phyloP scores from a whole-genome alignment of 2,113 vertebrate species.

The Tragelaphus scriptus region DNA sequence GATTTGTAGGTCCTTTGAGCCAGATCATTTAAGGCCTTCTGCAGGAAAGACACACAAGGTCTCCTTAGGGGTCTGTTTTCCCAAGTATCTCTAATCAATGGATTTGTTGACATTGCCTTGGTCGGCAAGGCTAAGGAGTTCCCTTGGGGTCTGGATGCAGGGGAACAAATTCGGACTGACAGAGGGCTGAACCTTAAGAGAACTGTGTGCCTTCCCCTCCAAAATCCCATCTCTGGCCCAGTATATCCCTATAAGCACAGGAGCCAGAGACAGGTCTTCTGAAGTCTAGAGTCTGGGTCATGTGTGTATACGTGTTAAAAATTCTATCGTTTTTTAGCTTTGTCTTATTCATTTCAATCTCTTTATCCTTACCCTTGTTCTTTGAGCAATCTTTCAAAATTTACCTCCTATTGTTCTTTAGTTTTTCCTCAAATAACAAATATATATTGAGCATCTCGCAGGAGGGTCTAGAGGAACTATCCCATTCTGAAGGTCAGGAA shows the following conservation, averaged over 20 bases:
- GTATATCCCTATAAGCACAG: no score
- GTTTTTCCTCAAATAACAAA: neutral
- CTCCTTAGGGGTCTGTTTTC: neutral
- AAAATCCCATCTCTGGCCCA: neutral
- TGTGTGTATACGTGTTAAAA: neutral
- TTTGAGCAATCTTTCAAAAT: neutral
- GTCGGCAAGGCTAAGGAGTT: neutral
- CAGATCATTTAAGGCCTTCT: neutral
- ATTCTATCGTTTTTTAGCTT: neutral
- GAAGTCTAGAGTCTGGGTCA: neutral
- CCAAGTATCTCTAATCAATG: neutral
- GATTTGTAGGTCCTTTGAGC: neutral
- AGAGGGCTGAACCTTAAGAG: neutral
- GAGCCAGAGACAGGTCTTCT: neutral
- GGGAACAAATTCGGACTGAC: neutral
- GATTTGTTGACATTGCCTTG: no score
- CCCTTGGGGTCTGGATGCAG: neutral
- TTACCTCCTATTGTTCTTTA: neutral
- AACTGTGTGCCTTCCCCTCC: no score
- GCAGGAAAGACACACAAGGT: neutral
- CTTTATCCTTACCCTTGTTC: neutral
- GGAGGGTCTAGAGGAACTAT: no score
- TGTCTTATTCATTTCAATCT: neutral
- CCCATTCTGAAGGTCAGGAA: no score
- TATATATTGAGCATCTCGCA: neutral